Evolutionary conservation across 2,797 vertebrate species (phyloP).

Genomic region (Coreius guichenoti): DNA sequence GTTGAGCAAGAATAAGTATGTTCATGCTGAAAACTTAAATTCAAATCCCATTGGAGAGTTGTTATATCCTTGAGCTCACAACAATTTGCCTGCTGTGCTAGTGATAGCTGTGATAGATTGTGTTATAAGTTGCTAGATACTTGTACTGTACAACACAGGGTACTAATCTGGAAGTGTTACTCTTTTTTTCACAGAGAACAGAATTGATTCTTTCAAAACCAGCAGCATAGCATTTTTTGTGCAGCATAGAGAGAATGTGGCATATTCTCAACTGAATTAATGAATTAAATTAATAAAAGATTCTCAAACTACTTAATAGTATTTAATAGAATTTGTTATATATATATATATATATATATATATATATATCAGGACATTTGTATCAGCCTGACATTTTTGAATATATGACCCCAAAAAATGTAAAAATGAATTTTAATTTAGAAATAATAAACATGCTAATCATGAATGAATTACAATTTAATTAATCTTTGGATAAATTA

Average conservation of each 20-base stretch:
- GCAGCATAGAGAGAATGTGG: not conserved
- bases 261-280: not conserved
- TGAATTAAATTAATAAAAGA: no score
- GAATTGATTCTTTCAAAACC: constrained; percentile 1
- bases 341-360: no score
- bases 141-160: not conserved
- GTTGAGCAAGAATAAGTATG: constrained; percentile 18
- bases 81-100: not conserved
- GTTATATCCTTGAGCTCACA: not conserved
- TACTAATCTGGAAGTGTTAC: constrained; percentile 16
- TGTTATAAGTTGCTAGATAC: constrained; percentile 1
- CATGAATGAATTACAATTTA: not conserved
- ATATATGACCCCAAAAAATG: not conserved
- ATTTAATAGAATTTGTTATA: no score
- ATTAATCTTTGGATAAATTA: not conserved
- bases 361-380: no score
- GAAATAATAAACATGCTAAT: not conserved
- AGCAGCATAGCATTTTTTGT: not conserved
- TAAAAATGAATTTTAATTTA: not conserved
- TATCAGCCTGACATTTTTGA: not conserved
- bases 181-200: not conserved
- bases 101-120: constrained; percentile 18
- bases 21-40: constrained; percentile 10
- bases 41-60: not conserved
- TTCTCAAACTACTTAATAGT: no score